Evolutionary conservation across 2,888 invertebrate species (phyloP).

Genomic region (Scrobipalpa atriplicella): DNA sequence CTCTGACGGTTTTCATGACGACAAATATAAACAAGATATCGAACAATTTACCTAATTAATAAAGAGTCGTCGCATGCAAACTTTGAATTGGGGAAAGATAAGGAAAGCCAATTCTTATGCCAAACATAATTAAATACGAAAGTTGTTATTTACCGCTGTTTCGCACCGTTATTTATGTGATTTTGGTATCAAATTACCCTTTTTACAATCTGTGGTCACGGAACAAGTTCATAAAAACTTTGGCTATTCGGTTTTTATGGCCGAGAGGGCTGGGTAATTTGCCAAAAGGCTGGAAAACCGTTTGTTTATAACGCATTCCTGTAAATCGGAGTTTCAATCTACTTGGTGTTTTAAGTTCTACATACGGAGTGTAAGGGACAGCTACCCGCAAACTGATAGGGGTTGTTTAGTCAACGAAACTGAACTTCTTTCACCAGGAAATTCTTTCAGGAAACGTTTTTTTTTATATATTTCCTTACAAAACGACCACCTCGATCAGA

Average conservation of each 20-base stretch:
- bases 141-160: slow-evolving; percentile 34
- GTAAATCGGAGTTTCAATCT: not conserved
- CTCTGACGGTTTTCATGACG: too few relatives aligned
- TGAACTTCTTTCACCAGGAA: too few relatives aligned
- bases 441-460: too few relatives aligned
- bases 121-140: slow-evolving; percentile 14
- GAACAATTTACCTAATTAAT: not conserved
- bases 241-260: slow-evolving; percentile 17
- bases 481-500: too few relatives aligned
- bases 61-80: not conserved
- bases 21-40: too few relatives aligned
- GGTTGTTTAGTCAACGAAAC: too few relatives aligned
- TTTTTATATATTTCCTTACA: too few relatives aligned
- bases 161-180: slow-evolving; percentile 48
- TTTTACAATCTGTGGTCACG: slow-evolving; percentile 52
- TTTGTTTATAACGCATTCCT: not conserved
- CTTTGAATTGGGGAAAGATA: not conserved
- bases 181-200: slow-evolving; percentile 13
- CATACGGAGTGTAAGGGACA: too few relatives aligned
- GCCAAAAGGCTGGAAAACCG: not conserved
- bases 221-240: slow-evolving; percentile 39
- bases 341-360: too few relatives aligned
- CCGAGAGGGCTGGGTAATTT: not conserved
- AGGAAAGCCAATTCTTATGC: not conserved
- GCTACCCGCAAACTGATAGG: too few relatives aligned